phyloP scores from a whole-genome alignment of 1,140 invertebrate species.

The Drosophila elegans region DNA sequence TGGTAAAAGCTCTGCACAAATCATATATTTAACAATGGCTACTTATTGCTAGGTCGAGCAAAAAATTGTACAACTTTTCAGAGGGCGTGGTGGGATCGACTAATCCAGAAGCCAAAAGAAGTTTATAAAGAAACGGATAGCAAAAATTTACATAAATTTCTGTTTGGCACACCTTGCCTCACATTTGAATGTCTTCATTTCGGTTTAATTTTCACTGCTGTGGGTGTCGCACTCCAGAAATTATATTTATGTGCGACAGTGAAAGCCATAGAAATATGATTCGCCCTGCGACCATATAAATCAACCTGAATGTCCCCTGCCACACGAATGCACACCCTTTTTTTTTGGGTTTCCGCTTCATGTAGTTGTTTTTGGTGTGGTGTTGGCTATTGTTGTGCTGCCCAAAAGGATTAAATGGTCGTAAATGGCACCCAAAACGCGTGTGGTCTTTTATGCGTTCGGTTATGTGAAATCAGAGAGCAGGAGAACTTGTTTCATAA shows the following conservation, averaged over 20 bases:
- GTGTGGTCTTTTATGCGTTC: slow-evolving; percentile 21
- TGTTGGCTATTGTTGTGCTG: slow-evolving; percentile 38
- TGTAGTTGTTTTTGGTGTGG: slow-evolving; percentile 27
- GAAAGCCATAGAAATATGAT: slow-evolving; percentile 77
- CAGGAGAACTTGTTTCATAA: slow-evolving; percentile 46
- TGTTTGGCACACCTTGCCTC: slow-evolving; percentile 50
- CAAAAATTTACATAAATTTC: slow-evolving; percentile 58
- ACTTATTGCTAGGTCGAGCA: slow-evolving; percentile 16
- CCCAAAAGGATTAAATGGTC: slow-evolving; percentile 71
- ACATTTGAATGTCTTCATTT: slow-evolving; percentile 70
- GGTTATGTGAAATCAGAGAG: slow-evolving; percentile 24
- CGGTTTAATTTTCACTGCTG: slow-evolving; percentile 56
- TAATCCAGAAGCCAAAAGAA: slow-evolving; percentile 57
- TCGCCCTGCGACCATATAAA: slow-evolving; percentile 56
- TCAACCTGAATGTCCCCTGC: slow-evolving; percentile 59
- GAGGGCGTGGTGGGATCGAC: slow-evolving; percentile 19
- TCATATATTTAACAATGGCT: slow-evolving; percentile 13
- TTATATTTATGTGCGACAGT: slow-evolving; percentile 64
- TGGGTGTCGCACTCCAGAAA: slow-evolving; percentile 53
- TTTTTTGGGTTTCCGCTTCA: slow-evolving; percentile 38
- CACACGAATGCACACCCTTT: slow-evolving; percentile 56
- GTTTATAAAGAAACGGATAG: slow-evolving; percentile 9
- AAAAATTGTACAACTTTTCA: slow-evolving; percentile 16
- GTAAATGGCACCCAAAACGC: slow-evolving; percentile 54
- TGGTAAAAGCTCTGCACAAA: slow-evolving; percentile 27